Evolutionary conservation across 2,888 invertebrate genomes (phyloP).

Genomic region (Colostygia pectinataria): DNA sequence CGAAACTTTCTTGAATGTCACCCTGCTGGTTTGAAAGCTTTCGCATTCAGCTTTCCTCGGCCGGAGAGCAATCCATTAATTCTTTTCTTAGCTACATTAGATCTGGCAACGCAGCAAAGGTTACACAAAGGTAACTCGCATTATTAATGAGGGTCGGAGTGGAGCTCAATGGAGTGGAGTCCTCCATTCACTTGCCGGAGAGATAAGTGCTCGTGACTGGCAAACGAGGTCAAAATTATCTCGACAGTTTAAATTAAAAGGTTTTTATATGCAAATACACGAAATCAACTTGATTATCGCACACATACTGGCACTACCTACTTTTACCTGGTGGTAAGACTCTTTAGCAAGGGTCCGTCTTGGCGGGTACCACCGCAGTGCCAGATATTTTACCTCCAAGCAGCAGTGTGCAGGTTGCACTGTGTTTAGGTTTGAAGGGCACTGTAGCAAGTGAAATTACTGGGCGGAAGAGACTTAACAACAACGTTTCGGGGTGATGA

Average conservation of each 20-base stretch:
- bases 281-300: no score
- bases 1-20: neutral
- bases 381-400: no score
- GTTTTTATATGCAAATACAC: no score
- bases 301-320: no score
- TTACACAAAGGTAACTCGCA: slow-evolving; percentile 19
- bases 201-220: slow-evolving; percentile 3
- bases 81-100: slow-evolving; percentile 7
- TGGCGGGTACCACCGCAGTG: no score
- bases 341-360: no score
- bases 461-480: no score
- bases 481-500: no score
- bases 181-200: neutral
- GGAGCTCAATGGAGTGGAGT: slow-evolving; percentile 14
- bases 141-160: slow-evolving; percentile 21
- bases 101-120: neutral
- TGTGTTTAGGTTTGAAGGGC: no score
- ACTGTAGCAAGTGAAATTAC: no score
- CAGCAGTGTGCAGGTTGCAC: no score
- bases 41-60: neutral
- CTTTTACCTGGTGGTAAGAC: no score
- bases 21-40: neutral
- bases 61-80: slow-evolving; percentile 5
- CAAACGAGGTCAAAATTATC: neutral
- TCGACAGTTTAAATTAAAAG: neutral